Conservation (phyloP, 2,113 vertebrate genomes). For the Echinops telfairi region DNA sequence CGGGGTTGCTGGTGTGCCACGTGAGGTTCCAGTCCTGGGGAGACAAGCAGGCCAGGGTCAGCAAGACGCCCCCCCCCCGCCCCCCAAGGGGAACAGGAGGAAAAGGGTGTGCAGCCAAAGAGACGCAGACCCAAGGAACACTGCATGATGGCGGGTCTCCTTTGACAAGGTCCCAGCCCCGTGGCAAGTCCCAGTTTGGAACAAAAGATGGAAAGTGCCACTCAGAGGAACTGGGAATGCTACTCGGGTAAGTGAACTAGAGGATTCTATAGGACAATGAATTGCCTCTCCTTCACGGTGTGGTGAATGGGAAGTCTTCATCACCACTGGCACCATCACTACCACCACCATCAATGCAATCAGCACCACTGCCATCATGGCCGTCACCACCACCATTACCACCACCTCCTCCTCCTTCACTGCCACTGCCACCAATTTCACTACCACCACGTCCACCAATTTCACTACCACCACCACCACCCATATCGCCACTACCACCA, state of each 20-base stretch:
- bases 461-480: not conserved
- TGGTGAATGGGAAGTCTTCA: not conserved
- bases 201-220: no score
- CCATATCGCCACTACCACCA: not conserved
- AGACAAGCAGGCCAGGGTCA: slow-evolving; percentile 10
- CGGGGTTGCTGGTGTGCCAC: slow-evolving; percentile 92
- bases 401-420: no score
- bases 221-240: not conserved
- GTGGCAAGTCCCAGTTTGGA: no score
- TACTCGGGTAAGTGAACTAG: accelerated
- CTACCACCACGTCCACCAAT: not conserved
- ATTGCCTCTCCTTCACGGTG: not conserved
- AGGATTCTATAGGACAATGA: accelerated
- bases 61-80: accelerated
- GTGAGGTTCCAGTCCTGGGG: slow-evolving; percentile 94
- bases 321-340: not conserved
- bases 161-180: not conserved
- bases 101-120: not conserved
- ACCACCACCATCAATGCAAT: no score
- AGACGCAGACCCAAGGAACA: not conserved
- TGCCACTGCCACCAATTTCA: not conserved
- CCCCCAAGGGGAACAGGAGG: no score
- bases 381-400: not conserved
- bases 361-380: no score
- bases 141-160: accelerated